Conservation (phyloP, 2,113 vertebrate species). For the Misgurnus anguillicaudatus region DNA sequence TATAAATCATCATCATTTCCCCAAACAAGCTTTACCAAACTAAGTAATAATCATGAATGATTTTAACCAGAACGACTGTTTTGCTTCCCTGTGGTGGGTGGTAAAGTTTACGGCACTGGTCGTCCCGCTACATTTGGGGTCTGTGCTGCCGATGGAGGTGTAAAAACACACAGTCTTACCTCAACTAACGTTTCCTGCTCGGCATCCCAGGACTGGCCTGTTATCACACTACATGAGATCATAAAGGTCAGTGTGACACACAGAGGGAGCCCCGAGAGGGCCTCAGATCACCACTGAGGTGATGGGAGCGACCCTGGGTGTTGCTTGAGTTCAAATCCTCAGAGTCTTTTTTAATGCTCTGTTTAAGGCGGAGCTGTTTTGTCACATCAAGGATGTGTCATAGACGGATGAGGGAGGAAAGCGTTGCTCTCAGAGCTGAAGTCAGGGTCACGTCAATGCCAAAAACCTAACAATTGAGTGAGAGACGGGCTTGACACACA, state of each 20-base stretch:
- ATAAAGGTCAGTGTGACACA: slow-evolving; percentile 5
- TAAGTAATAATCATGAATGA: not conserved
- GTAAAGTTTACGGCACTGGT: not conserved
- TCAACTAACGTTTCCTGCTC: slow-evolving; percentile 10
- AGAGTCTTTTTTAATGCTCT: slow-evolving; percentile 35
- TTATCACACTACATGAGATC: slow-evolving; percentile 47
- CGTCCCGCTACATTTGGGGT: not conserved
- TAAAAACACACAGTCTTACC: too few species aligned
- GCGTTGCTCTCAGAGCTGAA: slow-evolving; percentile 23
- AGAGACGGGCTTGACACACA: not conserved
- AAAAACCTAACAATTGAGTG: slow-evolving; percentile 12
- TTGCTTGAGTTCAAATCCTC: slow-evolving; percentile 38
- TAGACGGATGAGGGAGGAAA: slow-evolving; percentile 18
- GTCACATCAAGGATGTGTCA: slow-evolving; percentile 53
- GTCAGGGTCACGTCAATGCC: slow-evolving; percentile 19
- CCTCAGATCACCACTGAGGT: slow-evolving; percentile 46
- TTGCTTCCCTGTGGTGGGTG: not conserved
- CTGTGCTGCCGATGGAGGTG: not conserved
- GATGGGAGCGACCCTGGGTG: slow-evolving; percentile 41
- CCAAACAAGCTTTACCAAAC: not conserved
- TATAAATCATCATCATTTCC: too few species aligned
- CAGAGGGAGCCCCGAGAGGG: slow-evolving; percentile 35
- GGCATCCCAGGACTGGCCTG: not conserved
- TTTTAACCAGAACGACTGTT: not conserved
- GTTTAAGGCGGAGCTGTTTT: slow-evolving; percentile 50